Base-by-base conservation (phyloP, 2,797 vertebrate genomes). In the Tamandua tetradactyla region DNA sequence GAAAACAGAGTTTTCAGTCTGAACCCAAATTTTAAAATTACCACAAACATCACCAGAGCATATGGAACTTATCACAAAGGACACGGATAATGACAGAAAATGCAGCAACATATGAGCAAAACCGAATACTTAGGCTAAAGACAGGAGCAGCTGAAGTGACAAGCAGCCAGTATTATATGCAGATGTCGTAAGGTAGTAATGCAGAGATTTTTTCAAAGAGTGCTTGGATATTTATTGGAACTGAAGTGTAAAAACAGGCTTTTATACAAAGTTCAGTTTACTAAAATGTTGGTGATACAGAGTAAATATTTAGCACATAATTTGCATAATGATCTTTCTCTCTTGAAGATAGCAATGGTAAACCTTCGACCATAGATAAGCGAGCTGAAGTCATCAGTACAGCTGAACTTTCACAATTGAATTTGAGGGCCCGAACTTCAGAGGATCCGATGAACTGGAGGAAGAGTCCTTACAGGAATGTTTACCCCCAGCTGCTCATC, bases 21-120 rank as follows among this genome's bases (percentile, higher is more conserved):
- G 55, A 92, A 47, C 20, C 64, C 37, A 82, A 35, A 30, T 37
- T 89, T 89, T 57, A 84, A 88, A 92, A 88, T 83, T 83, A 84
- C 25, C 32, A 37, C 52, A 83, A 22, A n/a, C 42, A 49, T 69
- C 32, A 69, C 62, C 49, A 75, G 32, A 81, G 18, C 30, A 44
- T 74, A 69, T 14, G 47, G 49, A 88, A 82, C 32, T 47, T 81
- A 83, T 1, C 47, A 80, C 9, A 62, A 0, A 40, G 10, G 62
- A 88, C 42, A 49, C 15, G 27, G 37, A 30, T 42, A 22, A 66
- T 66, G 23, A 68, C 15, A 89, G 35, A 68, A 75, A 83, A 76
- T 83, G 52, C 32, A 84, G 30, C 18, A 93, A 74, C 25, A 88
- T 32, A 87, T 64, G 5, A 74, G 64, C 40, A 82, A 82, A 82